These are phyloP conservation scores for Onychostoma macrolepis DNA, from an alignment of 2,113 vertebrate species.

Conservation along the genomic window DNA sequence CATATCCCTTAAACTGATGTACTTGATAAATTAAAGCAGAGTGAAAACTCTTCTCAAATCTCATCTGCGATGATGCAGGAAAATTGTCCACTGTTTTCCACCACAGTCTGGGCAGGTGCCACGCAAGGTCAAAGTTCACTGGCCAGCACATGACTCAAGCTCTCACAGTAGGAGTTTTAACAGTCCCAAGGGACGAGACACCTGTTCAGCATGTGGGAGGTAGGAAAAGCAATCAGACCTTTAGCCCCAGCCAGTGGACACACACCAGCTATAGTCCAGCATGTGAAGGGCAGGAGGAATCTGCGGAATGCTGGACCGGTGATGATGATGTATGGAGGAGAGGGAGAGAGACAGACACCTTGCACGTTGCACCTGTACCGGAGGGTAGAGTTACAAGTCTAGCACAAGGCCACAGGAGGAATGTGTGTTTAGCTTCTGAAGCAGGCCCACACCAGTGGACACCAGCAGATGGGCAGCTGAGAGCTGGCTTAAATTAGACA, in stretches of 20 bases:
- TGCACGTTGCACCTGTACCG: constrained; percentile 78
- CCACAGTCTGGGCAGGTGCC: constrained; percentile 49
- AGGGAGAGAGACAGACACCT: constrained; percentile 67
- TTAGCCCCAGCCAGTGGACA: constrained; percentile 21
- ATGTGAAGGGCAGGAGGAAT: constrained; percentile 63
- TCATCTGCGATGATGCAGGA: background rate
- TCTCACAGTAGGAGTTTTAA: constrained; percentile 64
- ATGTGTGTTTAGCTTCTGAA: constrained; percentile 58
- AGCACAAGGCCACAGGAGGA: constrained; percentile 47
- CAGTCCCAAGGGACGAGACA: constrained; percentile 64
- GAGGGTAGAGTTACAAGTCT: constrained; percentile 59
- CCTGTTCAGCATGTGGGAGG: constrained; percentile 82
- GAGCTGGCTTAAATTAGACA: constrained; percentile 61
- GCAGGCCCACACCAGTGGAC: constrained; percentile 53
- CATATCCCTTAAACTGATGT: background rate
- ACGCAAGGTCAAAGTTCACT: constrained; percentile 46
- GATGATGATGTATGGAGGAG: constrained; percentile 56
- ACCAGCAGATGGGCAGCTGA: constrained; percentile 57
- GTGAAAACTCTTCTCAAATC: background rate
- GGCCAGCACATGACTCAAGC: constrained; percentile 50
- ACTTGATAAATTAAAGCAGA: background rate
- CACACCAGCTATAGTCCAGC: constrained; percentile 59
- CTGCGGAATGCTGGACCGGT: constrained; percentile 65
- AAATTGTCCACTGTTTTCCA: constrained; percentile 26
- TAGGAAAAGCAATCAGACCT: constrained; percentile 66